Conservation (phyloP, 2,888 invertebrate species). For the Pheosia tremula region DNA sequence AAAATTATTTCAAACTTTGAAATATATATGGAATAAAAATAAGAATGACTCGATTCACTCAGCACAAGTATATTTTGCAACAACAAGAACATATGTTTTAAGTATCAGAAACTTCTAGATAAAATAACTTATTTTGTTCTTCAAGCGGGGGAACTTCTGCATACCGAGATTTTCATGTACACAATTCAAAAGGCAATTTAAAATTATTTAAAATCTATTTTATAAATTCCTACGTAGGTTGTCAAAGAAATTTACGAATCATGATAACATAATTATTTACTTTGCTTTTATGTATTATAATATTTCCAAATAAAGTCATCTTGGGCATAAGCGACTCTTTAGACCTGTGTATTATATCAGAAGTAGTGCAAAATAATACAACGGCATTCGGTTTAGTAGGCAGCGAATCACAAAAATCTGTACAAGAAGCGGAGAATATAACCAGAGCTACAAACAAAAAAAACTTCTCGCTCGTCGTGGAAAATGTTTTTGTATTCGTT, state of each 20-base stretch:
- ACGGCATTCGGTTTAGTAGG: slow-evolving; percentile 52
- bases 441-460: slow-evolving; percentile 29
- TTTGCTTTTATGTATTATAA: not conserved
- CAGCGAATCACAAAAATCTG: slow-evolving; percentile 43
- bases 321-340: slow-evolving; percentile 13
- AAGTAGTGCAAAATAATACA: slow-evolving; percentile 50
- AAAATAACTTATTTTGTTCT: slow-evolving; percentile 40
- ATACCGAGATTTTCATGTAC: slow-evolving; percentile 24
- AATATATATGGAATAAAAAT: not conserved
- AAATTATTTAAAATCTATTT: not conserved
- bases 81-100: slow-evolving; percentile 33
- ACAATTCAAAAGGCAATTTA: not conserved
- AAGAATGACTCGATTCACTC: slow-evolving; percentile 31
- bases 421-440: slow-evolving; percentile 41
- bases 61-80: slow-evolving; percentile 34
- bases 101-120: slow-evolving; percentile 35
- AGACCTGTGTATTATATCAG: slow-evolving; percentile 47
- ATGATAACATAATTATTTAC: not conserved
- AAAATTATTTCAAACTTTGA: not conserved
- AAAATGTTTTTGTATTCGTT: slow-evolving; percentile 35
- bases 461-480: slow-evolving; percentile 30
- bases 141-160: slow-evolving; percentile 13
- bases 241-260: not conserved
- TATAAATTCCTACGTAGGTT: not conserved
- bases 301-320: not conserved